Base-by-base conservation (phyloP, 1,140 invertebrate species). In the Ectropis grisescens region DNA sequence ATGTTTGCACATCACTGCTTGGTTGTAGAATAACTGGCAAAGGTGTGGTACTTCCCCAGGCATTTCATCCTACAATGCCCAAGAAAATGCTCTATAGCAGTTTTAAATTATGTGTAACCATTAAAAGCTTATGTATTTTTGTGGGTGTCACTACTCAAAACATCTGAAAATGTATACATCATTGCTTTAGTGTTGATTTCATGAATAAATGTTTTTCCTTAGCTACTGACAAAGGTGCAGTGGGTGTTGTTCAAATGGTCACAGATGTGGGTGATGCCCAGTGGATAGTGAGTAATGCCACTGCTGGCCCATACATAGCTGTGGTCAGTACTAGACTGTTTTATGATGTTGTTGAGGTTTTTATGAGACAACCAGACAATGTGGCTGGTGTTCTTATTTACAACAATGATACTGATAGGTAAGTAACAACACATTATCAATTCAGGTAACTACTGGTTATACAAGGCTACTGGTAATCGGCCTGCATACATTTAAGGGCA, bases 171-270 rank as follows among this genome's bases (percentile, higher is more conserved):
- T 19, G 16, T 4, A 19, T n/a, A n/a, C n/a, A n/a, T n/a, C n/a
- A n/a, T n/a, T n/a, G n/a, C n/a, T n/a, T n/a, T n/a, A n/a, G n/a
- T n/a, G n/a, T n/a, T n/a, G n/a, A 19, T 8, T 4, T 19, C 8
- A 19, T 4, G 16, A 19, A 19, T n/a, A 26, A 26, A 26, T 26
- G 4, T 10, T 15, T 36, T 19, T 14, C 41, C 47, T 8, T 41
- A 80, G 72, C 72, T 28, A 51, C 64, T 27, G 36, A 62, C 10
- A 68, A 56, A 33, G 96, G 95, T 7, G 93, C 93, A 47, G 90
- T 93, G 11, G 96, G 96, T 15, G 90, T 94, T 6, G 81, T 97
- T 10, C 92, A 97, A 56, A 82, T 91, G 44, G 80, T 96, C 11
- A 65, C 85, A 16, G 66, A 75, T 19, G 41, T 82, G 7, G 58